phyloP scores from a whole-genome alignment of 2,888 invertebrate genomes.

The Acronicta aceris region DNA sequence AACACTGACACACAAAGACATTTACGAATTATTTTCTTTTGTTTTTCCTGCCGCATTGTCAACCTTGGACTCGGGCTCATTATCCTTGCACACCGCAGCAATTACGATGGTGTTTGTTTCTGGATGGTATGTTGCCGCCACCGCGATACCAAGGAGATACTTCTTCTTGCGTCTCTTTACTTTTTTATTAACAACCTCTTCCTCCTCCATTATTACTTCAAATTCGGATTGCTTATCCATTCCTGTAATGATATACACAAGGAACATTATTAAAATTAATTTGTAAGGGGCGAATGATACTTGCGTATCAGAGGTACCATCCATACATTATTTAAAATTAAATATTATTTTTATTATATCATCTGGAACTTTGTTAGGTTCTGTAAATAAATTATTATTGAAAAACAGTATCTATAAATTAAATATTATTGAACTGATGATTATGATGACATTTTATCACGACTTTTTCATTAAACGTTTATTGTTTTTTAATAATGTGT shows the following conservation, averaged over 20 bases:
- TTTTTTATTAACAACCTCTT: neutral
- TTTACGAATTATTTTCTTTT: neutral
- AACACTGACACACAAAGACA: neutral
- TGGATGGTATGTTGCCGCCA: slow-evolving; percentile 10
- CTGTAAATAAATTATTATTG: no score
- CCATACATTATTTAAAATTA: no score
- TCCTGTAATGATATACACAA: slow-evolving; percentile 1
- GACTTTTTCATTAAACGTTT: no score
- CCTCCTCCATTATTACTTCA: neutral
- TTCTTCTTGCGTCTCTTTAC: fast-evolving
- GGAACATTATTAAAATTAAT: neutral
- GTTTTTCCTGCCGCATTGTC: neutral
- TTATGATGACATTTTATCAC: no score
- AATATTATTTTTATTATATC: no score
- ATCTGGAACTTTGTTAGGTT: no score
- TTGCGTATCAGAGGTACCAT: no score
- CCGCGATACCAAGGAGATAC: slow-evolving; percentile 1
- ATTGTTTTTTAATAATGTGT: no score
- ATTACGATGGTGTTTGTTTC: slow-evolving; percentile 9
- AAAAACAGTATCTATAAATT: no score
- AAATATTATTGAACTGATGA: no score
- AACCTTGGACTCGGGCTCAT: neutral
- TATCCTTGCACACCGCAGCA: slow-evolving; percentile 11
- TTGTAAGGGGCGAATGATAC: no score
- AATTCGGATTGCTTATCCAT: neutral